Percentiles rank a stretch among this genome's conserved stretches.
Conservation (phyloP, 2,888 invertebrate species). For the Mechanitis messenoides region DNA sequence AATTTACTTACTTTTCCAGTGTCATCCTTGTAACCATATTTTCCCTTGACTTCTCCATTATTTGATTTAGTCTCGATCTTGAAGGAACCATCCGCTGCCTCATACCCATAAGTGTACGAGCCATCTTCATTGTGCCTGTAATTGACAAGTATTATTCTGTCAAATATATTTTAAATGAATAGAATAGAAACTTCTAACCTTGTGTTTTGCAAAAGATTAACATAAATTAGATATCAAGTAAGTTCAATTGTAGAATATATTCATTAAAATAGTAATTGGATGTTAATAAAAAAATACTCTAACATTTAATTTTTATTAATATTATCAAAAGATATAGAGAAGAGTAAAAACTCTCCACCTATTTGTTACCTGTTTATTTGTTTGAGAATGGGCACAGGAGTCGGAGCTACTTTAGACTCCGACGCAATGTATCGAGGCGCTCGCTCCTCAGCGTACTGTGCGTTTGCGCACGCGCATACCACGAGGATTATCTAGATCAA, state of each 20-base stretch:
- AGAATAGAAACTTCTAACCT: too few relatives aligned
- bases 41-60: constrained; percentile 90
- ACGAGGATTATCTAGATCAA: constrained; percentile 39
- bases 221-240: too few relatives aligned
- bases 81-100: constrained; percentile 91
- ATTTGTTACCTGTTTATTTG: constrained; percentile 85
- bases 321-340: too few relatives aligned
- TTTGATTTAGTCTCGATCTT: constrained; percentile 92
- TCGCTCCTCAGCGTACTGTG: constrained; percentile 65
- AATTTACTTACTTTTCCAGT: constrained; percentile 77
- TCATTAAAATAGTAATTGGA: too few relatives aligned
- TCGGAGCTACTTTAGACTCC: constrained; percentile 76
- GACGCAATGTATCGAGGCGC: constrained; percentile 69
- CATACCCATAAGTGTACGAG: constrained; percentile 93
- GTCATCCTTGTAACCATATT: constrained; percentile 93
- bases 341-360: too few relatives aligned
- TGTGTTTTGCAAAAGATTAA: too few relatives aligned
- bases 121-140: constrained; percentile 91
- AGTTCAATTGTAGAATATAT: too few relatives aligned
- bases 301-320: too few relatives aligned
- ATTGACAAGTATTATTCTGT: constrained; percentile 22
- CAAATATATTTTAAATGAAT: too few relatives aligned
- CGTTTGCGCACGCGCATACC: constrained; percentile 46
- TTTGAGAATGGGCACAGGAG: constrained; percentile 88
- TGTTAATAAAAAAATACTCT: too few relatives aligned